Evolutionary conservation across 1,140 invertebrate species (phyloP).

Genomic region (Drosophila neocordata): DNA sequence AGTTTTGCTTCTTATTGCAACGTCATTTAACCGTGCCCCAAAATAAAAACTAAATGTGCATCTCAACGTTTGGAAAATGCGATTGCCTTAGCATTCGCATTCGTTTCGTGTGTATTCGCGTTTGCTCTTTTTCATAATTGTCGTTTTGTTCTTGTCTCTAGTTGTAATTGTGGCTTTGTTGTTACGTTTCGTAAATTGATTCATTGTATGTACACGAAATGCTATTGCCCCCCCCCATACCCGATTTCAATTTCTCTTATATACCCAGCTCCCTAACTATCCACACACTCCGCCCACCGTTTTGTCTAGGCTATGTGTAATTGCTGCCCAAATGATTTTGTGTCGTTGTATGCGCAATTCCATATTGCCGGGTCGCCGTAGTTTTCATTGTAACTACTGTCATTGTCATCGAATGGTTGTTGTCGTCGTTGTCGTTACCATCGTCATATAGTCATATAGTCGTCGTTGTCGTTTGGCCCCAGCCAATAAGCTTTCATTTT

Average conservation of each 20-base stretch:
- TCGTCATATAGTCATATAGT: conserved; percentile 9
- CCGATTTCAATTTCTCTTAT: too few relatives aligned
- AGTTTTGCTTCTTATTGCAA: not conserved
- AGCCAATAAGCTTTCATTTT: conserved; percentile 73
- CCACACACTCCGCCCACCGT: conserved; percentile 9
- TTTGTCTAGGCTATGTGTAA: conserved; percentile 52
- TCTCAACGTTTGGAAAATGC: conserved; percentile 47
- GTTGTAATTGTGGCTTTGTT: conserved; percentile 79
- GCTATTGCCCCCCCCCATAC: not conserved
- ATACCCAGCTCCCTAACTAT: not conserved
- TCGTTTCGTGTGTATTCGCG: conserved; percentile 57
- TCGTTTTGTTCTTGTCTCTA: conserved; percentile 58
- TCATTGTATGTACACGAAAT: conserved; percentile 68
- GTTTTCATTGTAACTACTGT: conserved; percentile 44
- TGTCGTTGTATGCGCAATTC: conserved; percentile 73
- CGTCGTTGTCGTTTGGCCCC: conserved; percentile 31
- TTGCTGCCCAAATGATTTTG: conserved; percentile 80
- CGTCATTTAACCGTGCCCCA: conserved; percentile 5
- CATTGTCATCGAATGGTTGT: conserved; percentile 30
- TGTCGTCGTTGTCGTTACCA: conserved; percentile 2
- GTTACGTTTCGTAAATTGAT: conserved; percentile 80
- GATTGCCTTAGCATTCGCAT: conserved; percentile 66
- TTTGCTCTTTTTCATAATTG: conserved; percentile 66
- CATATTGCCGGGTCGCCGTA: conserved; percentile 53
- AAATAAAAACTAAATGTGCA: not conserved